Conservation (phyloP, 2,888 invertebrate genomes). For the Baronia brevicornis region DNA sequence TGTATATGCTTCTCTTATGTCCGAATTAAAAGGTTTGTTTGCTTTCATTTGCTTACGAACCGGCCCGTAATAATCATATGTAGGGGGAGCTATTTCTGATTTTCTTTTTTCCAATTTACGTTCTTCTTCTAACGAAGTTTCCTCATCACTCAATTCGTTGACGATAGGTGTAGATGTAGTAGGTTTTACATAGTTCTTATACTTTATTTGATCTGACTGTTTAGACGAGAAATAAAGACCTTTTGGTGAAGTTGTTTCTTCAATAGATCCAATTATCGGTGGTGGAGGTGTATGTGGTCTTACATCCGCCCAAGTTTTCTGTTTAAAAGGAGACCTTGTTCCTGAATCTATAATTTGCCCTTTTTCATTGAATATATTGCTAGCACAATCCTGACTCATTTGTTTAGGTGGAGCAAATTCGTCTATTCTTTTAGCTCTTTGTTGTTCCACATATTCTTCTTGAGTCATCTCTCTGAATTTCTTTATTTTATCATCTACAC, state of each 20-base stretch:
- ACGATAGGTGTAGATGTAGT: conserved; percentile 45
- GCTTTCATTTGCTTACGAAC: conserved; percentile 41
- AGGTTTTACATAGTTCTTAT: conserved; percentile 52
- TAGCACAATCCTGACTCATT: conserved; percentile 28
- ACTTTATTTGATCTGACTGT: conserved; percentile 39
- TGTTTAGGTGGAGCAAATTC: conserved; percentile 86
- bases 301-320: conserved; percentile 55
- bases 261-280: conserved; percentile 33
- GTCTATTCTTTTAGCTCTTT: conserved; percentile 80
- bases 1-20: conserved; percentile 58
- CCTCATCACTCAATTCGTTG: conserved; percentile 47
- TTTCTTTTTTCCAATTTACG: conserved; percentile 27
- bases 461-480: conserved; percentile 79
- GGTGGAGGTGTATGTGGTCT: conserved; percentile 44
- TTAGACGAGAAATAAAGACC: conserved; percentile 56
- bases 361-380: conserved; percentile 41
- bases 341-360: conserved; percentile 36
- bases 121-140: conserved; percentile 20
- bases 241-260: conserved; percentile 31
- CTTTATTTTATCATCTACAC: conserved; percentile 61
- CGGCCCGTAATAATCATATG: conserved; percentile 79
- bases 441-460: conserved; percentile 85
- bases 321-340: conserved; percentile 12
- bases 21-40: conserved; percentile 53
- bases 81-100: conserved; percentile 75